Evolutionary conservation across 1,140 invertebrate species (phyloP).

Genomic region (Homarus americanus): DNA sequence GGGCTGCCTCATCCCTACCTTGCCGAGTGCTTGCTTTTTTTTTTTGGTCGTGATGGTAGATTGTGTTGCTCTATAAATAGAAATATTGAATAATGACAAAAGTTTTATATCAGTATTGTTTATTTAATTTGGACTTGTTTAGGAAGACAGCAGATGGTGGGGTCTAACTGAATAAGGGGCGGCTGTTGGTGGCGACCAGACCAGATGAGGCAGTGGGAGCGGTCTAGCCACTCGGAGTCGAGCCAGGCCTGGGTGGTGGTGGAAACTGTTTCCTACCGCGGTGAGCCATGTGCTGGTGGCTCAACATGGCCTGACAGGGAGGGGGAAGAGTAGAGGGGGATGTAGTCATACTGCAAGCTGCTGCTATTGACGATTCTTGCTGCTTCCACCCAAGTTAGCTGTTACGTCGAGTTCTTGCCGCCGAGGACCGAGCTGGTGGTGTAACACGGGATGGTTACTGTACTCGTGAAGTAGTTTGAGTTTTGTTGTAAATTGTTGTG

Average conservation of each 20-base stretch:
- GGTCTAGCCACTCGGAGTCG: not conserved
- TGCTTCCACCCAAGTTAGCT: not conserved
- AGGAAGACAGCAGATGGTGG: not conserved
- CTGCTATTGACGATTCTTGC: not conserved
- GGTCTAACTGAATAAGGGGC: not conserved
- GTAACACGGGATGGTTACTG: no score
- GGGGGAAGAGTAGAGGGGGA: not conserved
- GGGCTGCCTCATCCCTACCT: not conserved
- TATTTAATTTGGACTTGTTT: not conserved
- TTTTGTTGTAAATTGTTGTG: no score
- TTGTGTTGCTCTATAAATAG: not conserved
- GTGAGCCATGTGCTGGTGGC: slow-evolving; percentile 6
- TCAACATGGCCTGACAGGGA: not conserved
- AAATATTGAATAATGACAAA: no score
- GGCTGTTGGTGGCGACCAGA: not conserved
- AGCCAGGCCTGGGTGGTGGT: not conserved
- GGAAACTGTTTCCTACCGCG: slow-evolving; percentile 8
- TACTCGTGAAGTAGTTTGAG: no score
- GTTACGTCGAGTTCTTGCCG: no score
- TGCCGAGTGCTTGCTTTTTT: not conserved
- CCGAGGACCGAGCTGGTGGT: no score
- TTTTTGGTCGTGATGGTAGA: not conserved
- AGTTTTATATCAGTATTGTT: not conserved
- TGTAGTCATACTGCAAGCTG: not conserved
- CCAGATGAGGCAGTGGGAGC: slow-evolving; percentile 4